Evolutionary conservation across 1,140 invertebrate species (phyloP).

Genomic region (Phthorimaea operculella): DNA sequence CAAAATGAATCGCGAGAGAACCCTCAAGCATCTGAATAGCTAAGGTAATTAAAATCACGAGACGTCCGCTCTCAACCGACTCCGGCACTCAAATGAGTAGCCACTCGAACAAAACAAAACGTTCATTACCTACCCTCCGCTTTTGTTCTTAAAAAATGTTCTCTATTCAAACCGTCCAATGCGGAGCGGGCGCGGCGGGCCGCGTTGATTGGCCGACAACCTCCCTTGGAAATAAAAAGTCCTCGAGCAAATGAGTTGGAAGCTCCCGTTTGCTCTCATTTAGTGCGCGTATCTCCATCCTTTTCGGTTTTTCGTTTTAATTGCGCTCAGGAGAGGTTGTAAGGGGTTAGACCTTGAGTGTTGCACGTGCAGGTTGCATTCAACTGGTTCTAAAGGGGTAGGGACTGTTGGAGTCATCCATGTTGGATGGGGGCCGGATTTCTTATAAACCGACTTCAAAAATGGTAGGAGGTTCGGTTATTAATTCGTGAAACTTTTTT

Average conservation of each 20-base stretch:
- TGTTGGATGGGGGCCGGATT: conserved; percentile 32
- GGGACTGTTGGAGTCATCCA: conserved; percentile 51
- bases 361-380: conserved; percentile 60
- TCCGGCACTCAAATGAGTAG: conserved; percentile 55
- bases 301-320: conserved; percentile 63
- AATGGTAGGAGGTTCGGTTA: no score
- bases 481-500: no score
- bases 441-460: neutral
- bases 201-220: conserved; percentile 66
- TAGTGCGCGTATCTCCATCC: conserved; percentile 29
- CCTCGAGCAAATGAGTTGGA: conserved; percentile 57
- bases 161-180: conserved; percentile 64
- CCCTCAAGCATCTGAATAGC: conserved; percentile 47
- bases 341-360: conserved; percentile 64
- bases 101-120: conserved; percentile 64
- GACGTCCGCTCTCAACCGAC: conserved; percentile 46
- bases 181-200: conserved; percentile 48
- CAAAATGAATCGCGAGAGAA: conserved; percentile 48
- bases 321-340: conserved; percentile 63
- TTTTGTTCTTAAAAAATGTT: conserved; percentile 61
- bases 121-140: conserved; percentile 63
- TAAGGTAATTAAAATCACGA: conserved; percentile 55
- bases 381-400: conserved; percentile 55
- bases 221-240: conserved; percentile 65
- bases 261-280: conserved; percentile 41